A percentile compares a stretch with the other conserved stretches of the same genome.
Evolutionary conservation across 2,888 invertebrate genomes (phyloP).

Genomic region (Sympetrum striolatum): DNA sequence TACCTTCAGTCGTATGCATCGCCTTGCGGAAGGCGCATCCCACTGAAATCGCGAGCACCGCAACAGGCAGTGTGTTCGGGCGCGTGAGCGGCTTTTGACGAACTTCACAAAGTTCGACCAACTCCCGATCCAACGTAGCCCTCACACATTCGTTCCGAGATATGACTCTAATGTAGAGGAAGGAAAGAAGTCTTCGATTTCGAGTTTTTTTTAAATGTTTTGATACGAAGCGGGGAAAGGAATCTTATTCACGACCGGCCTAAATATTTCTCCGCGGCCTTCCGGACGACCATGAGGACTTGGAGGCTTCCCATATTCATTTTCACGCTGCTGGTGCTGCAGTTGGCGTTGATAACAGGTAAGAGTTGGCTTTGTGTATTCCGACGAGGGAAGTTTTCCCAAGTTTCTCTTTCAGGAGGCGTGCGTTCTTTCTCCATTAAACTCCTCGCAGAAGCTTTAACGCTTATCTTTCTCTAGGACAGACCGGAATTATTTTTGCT

Average conservation of each 20-base stretch:
- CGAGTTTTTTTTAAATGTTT: neutral
- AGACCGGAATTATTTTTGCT: too few species aligned
- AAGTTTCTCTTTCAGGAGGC: too few species aligned
- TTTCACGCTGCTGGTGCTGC: conserved; percentile 18
- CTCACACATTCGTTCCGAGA: neutral
- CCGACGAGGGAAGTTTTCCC: neutral
- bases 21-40: conserved; percentile 21
- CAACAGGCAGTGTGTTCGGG: neutral
- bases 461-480: too few species aligned
- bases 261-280: neutral
- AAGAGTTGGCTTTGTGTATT: neutral
- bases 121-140: neutral
- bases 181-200: neutral
- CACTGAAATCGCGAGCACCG: neutral
- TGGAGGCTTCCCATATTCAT: conserved; percentile 16
- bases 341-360: conserved; percentile 35
- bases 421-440: too few species aligned
- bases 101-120: neutral
- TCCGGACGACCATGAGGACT: neutral
- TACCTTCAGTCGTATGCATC: conserved; percentile 15
- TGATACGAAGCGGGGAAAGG: neutral
- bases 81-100: neutral
- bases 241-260: neutral
- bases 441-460: too few species aligned
- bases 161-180: neutral